phyloP scores from a whole-genome alignment of 2,888 invertebrate genomes.

The Drosophila tanythrix region DNA sequence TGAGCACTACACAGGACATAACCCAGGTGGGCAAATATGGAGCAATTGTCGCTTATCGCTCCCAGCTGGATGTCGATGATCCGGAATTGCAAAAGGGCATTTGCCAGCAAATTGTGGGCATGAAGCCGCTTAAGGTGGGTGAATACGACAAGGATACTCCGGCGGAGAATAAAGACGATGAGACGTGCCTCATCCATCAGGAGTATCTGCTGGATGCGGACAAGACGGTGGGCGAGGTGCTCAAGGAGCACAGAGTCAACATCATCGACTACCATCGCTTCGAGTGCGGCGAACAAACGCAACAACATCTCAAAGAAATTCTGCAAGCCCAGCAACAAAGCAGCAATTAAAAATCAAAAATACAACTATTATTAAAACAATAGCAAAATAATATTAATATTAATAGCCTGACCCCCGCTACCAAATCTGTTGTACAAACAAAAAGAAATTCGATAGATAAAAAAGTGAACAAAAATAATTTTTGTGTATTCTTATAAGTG shows the following conservation, averaged over 20 bases:
- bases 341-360: conserved; percentile 45
- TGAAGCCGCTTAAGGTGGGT: conserved; percentile 92
- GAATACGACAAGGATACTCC: conserved; percentile 88
- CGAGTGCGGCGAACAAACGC: conserved; percentile 91
- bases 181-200: conserved; percentile 92
- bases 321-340: conserved; percentile 73
- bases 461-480: conserved; percentile 31
- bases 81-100: conserved; percentile 88
- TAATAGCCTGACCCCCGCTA: conserved; percentile 11
- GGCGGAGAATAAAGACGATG: conserved; percentile 89
- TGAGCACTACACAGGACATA: conserved; percentile 79
- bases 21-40: conserved; percentile 93
- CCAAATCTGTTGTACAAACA: conserved; percentile 51
- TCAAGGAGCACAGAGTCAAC: conserved; percentile 88
- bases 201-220: conserved; percentile 93
- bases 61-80: conserved; percentile 83
- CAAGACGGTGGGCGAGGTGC: conserved; percentile 89
- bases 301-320: conserved; percentile 64
- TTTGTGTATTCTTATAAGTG: conserved; percentile 29
- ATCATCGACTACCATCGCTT: conserved; percentile 93
- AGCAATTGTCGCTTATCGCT: conserved; percentile 90
- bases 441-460: conserved; percentile 21
- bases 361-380: not conserved
- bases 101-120: conserved; percentile 97
- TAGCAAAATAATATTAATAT: not conserved